phyloP scores from a whole-genome alignment of 2,888 invertebrate species.

The Eudiplozoon nipponicum region DNA sequence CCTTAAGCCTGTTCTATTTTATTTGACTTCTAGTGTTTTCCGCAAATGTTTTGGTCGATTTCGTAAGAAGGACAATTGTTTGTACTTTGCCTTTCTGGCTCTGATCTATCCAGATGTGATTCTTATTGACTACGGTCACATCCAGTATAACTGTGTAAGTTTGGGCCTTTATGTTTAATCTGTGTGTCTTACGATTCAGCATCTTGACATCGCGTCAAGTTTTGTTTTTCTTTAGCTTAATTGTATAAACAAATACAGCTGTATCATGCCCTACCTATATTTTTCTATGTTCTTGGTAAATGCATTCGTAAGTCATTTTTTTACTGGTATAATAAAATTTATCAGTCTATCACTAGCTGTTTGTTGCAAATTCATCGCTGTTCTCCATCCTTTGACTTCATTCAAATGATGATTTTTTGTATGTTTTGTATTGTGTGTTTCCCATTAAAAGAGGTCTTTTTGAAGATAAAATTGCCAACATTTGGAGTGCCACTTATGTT shows the following conservation, averaged over 20 bases:
- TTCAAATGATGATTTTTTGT: constrained; percentile 33
- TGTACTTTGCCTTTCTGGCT: constrained; percentile 31
- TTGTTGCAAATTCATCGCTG: constrained; percentile 6
- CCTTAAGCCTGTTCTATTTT: constrained; percentile 39
- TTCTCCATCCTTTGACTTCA: constrained; percentile 33
- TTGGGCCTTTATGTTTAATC: constrained; percentile 51
- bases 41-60: too few species aligned
- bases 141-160: constrained; percentile 83
- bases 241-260: constrained; percentile 98
- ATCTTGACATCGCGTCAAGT: constrained; percentile 34
- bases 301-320: constrained; percentile 27
- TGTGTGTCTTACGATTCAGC: constrained; percentile 32
- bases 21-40: constrained; percentile 18
- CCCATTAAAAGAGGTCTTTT: constrained; percentile 66
- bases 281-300: constrained; percentile 48
- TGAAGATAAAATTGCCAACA: constrained; percentile 68
- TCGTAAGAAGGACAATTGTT: constrained; percentile 15
- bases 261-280: constrained; percentile 77
- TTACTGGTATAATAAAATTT: too few species aligned
- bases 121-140: constrained; percentile 82
- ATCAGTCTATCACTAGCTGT: background rate
- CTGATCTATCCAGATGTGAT: constrained; percentile 52
- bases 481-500: constrained; percentile 67
- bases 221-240: constrained; percentile 50
- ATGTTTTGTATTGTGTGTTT: constrained; percentile 48